Conservation (phyloP, 2,797 vertebrate genomes). For the Pitangus sulphuratus region DNA sequence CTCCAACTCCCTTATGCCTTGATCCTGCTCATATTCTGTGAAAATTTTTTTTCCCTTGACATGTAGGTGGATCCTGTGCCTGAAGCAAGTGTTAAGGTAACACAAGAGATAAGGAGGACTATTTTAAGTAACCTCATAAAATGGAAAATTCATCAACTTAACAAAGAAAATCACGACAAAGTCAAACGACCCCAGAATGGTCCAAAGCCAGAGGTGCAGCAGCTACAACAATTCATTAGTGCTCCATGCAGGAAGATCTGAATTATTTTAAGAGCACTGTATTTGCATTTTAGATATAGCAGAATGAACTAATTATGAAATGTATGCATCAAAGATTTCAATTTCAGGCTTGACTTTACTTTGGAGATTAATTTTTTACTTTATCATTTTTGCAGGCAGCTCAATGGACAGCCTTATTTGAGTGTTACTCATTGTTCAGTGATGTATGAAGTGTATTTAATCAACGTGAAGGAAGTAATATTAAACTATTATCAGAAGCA, state of each 20-base stretch:
- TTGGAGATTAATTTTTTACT: slow-evolving; percentile 83
- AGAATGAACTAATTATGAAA: slow-evolving; percentile 83
- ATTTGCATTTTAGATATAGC: slow-evolving; percentile 75
- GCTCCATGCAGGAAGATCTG: slow-evolving; percentile 38
- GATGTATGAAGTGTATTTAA: slow-evolving; percentile 83
- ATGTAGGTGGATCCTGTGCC: background rate
- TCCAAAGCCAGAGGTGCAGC: slow-evolving; percentile 17
- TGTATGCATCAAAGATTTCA: slow-evolving; percentile 85
- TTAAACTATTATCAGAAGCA: slow-evolving; percentile 77
- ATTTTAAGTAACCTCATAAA: background rate
- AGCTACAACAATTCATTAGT: slow-evolving; percentile 56
- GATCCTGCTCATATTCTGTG: background rate
- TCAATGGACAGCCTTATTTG: slow-evolving; percentile 76
- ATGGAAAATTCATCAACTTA: background rate
- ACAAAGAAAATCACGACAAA: background rate
- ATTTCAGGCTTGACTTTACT: slow-evolving; percentile 88
- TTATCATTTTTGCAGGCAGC: slow-evolving; percentile 81
- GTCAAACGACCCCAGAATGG: background rate
- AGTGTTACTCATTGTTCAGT: slow-evolving; percentile 79
- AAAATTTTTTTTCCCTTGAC: background rate
- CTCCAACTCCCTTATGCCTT: fast-evolving
- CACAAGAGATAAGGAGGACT: background rate
- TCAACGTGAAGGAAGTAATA: slow-evolving; percentile 79
- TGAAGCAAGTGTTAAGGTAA: background rate
- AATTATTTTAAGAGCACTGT: slow-evolving; percentile 70